Base-by-base conservation (phyloP, 2,888 invertebrate species). In the Mythimna impura region DNA sequence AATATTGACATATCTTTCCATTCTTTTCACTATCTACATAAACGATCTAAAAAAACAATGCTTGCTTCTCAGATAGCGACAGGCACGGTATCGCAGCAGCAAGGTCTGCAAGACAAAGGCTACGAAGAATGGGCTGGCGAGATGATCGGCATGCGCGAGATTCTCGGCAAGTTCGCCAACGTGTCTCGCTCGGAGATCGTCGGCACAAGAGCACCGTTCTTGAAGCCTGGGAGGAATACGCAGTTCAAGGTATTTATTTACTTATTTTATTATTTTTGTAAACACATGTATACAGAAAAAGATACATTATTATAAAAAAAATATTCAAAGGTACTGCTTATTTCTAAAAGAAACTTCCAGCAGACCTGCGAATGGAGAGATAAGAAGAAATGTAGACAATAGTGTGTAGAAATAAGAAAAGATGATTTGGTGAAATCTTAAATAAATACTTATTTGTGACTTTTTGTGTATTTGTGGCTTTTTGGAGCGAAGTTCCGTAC, bases 91-190 rank as follows among this genome's bases (percentile, higher is more conserved):
- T 97, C 97, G 3, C 96, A 97, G 84, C 98, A 99, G 90, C 97
- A 97, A 90, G 98, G 99, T 62, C 96, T 99, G 14, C 98, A 99
- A 94, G 98, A 98, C 93, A 98, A 98, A 93, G 98, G 98, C 70
- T 98, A 98, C 92, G 99, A 99, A 95, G 98, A 98, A 92, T 99
- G 99, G 99, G 98, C 98, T 0, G 98, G 98, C 34, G 99, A 99
- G 95, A 98, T 99, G 98, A 98, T 99, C 87, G 99, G 99, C 66
- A 99, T 99, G 99, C 97, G 98, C 80, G 98, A 98, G 93, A 98
- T 99, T 87, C 96, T 99, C 36, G 97, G 97, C 80, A 97, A 97
- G 89, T 98, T 99, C 91, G 97, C 98, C 14, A 98, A 98, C 93
- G 97, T 99, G 77, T 97, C 98, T 20, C 97, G 97, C 66, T 97